Conservation (phyloP, 2,888 invertebrate genomes). For the Iphiclides podalirius region DNA sequence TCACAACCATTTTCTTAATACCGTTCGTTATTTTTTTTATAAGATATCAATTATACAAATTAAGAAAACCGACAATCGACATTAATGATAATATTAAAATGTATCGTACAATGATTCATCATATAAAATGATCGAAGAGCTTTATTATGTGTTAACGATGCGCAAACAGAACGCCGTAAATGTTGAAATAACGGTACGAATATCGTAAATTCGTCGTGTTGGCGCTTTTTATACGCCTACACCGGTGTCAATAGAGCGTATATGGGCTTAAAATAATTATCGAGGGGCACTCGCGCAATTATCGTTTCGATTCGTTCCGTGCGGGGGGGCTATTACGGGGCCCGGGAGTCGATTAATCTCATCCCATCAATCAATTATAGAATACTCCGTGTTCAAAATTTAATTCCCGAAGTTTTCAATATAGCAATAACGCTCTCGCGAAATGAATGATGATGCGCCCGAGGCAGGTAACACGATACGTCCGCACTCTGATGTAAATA, state of each 20-base stretch:
- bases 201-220: too few species aligned
- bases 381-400: conserved; percentile 60
- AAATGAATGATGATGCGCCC: conserved; percentile 62
- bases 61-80: too few species aligned
- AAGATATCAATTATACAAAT: background rate
- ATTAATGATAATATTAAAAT: too few species aligned
- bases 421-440: conserved; percentile 59
- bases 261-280: conserved; percentile 37
- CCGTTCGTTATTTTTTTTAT: background rate
- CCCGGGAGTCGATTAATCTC: conserved; percentile 56
- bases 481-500: conserved; percentile 61
- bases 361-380: conserved; percentile 69
- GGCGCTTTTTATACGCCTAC: background rate
- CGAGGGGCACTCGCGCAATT: conserved; percentile 41
- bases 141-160: background rate
- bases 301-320: conserved; percentile 57
- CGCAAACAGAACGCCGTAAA: background rate
- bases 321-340: conserved; percentile 39
- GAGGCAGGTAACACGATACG: conserved; percentile 60
- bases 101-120: background rate
- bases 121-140: background rate
- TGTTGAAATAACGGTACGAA: background rate
- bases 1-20: background rate
- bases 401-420: conserved; percentile 50
- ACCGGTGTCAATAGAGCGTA: conserved; percentile 12